Base-by-base conservation (phyloP, 1,140 invertebrate species). In the Tetranychus cinnabarinus region DNA sequence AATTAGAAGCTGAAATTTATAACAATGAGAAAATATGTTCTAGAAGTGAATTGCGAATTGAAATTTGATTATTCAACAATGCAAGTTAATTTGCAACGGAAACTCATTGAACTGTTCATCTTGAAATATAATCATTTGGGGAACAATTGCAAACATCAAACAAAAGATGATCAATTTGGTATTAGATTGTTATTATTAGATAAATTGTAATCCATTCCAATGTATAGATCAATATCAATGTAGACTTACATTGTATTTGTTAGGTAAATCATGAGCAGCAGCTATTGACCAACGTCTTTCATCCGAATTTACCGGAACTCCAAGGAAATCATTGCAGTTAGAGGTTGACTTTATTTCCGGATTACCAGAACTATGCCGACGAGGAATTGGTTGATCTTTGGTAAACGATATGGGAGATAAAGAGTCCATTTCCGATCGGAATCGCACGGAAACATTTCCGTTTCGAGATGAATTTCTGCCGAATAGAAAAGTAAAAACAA, bases 281-380 rank as follows among this genome's bases (percentile, higher is more conserved):
- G 62, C 42, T 10, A 60, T 63, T n/a, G 59, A 61, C 62, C 62
- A 63, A 13, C 62, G 57, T 13, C 62, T 37, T 56, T 63, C 62
- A 54, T 63, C 62, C 15, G 46, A 13, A 58, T 56, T 33, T n/a
- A 42, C 39, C 39, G 13, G 13, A 33, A 56, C 62, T 59, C 37
- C 31, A 55, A 60, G 23, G 35, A 61, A 55, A 61, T 52, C 13
- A 47, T 35, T 34, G 35, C 8, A 48, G 13, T 31, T 35, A 50
- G 52, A 31, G 10, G 57, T 23, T 57, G 54, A 35, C 31, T 61
- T 57, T 6, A 47, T 42, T 46, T 63, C 57, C 34, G 62, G 34
- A 37, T 39, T 58, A 23, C 56, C 12, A 37, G 59, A 61, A 46
- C 62, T 63, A 39, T 63, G 62, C 31, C 62, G 56, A 15, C 62